Evolutionary conservation across 2,113 vertebrate species (phyloP), one percentile per base, ranked within the genome.

Genomic region (Indicator indicator): DNA sequence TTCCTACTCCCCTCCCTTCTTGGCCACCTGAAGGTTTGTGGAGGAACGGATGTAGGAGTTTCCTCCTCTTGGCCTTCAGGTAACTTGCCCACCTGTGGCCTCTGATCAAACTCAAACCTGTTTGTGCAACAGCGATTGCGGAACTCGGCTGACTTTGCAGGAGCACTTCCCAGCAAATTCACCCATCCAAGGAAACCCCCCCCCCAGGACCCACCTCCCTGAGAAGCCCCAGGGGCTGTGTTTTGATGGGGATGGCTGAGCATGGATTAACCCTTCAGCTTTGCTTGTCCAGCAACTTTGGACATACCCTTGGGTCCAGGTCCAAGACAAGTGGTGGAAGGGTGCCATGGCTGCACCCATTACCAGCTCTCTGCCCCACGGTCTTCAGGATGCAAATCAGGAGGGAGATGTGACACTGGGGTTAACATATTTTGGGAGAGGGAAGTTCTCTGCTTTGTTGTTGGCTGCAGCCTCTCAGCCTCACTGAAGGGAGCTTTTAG

Each of bases 371-470:
- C 76, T 42, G 4, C 36, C 82, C 58, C 7, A 0, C 1, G 10
- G 54, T 4, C 48, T 24, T 60, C 0, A 9, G 89, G 91, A 62
- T 5, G 83, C 69, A 4, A 2, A 5, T 2, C 0, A 2, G 56
- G 77, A 42, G 12, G 13, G 76, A 30, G 70, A 40, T 0, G 67
- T 92, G 96, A 87, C 90, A 60, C 79, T 46, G 63, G 96, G 81
- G 89, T 96, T 97, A 96, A 96, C 21, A 21, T 70, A 3, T 80
- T 58, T 84, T n/a, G 16, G 95, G 96, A 94, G 90, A 67, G 96
- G 96, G 95, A 97, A 96, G 94, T 94, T 88, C 77, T 76, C 90
- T 78, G 91, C 97, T 97, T 97, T 98, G 97, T 97, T 96, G 93
- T 73, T 82, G 92, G 94, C 50, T 59, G 18, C 86, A 91, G 97